These are phyloP conservation scores for Scyliorhinus canicula DNA, from an alignment of 2,797 vertebrate genomes.

Conservation along the genomic window DNA sequence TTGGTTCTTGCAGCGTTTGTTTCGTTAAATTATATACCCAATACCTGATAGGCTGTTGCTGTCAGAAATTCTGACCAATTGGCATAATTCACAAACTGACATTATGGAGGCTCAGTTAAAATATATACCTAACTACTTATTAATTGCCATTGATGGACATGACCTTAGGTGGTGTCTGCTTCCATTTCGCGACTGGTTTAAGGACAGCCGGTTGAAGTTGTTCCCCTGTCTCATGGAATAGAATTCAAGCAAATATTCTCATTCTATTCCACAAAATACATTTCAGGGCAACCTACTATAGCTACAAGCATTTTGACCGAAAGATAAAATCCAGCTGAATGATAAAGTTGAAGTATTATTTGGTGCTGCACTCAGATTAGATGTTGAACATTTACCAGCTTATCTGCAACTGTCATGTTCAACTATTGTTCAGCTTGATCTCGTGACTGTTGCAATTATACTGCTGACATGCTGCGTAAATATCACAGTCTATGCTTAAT, in stretches of 20 bases:
- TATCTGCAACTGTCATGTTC: not conserved
- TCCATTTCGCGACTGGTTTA: not conserved
- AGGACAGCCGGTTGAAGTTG: not conserved
- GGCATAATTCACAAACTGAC: not conserved
- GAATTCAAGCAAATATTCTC: not conserved
- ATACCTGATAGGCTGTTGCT: not conserved
- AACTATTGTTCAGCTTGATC: not conserved
- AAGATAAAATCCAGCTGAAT: not conserved
- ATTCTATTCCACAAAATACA: not conserved
- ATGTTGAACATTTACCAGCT: not conserved
- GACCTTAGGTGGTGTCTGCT: not conserved
- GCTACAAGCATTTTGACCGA: not conserved
- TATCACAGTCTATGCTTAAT: not conserved
- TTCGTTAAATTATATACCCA: not conserved
- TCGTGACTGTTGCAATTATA: not conserved
- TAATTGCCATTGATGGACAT: not conserved
- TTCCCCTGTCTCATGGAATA: not conserved
- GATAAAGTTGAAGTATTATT: not conserved
- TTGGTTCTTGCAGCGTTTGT: not conserved
- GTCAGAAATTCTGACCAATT: not conserved
- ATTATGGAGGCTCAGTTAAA: not conserved
- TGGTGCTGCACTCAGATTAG: not conserved
- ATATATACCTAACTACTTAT: not conserved
- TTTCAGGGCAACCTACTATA: not conserved
- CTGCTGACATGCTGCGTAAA: not conserved